Base-by-base conservation (phyloP, 2,113 vertebrate species). In the Callospermophilus lateralis region DNA sequence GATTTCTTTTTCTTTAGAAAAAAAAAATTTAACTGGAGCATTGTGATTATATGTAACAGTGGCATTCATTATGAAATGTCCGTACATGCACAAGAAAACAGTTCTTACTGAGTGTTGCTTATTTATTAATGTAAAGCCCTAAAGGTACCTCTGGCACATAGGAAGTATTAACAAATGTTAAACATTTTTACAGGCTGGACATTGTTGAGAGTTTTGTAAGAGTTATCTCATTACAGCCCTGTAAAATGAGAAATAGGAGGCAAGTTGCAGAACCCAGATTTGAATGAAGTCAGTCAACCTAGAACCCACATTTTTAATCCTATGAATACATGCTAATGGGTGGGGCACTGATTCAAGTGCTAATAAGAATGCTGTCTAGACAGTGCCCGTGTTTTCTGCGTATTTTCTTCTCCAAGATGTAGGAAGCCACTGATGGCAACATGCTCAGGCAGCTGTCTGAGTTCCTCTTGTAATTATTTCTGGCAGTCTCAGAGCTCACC, bases 301-400 rank as follows among this genome's bases (percentile, higher is more conserved):
- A 84, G 39, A 77, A 55, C 42, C 22, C 24, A 37, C 73, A 73
- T 16, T 87, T 92, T 76, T 53, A 74, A 80, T 85, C 58, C 45
- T 72, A 65, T 67, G n/a, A 90, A 30, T 80, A 87, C 63, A 32
- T 81, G 74, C 32, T 95, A 86, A 83, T 30, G 68, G 39, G 61
- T 93, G 72, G 37, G 77, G 78, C 73, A 28, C 53, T 91, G 90
- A 84, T 61, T 92, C 83, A 86, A n/a, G 26, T 68, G 83, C 79
- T 95, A 88, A 81, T 84, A 84, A 85, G 77, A 94, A 93, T 76
- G 34, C 37, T 89, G 86, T 97, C 92, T 97, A 96, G 89, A 97
- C 83, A 86, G 39, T 83, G 58, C 28, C 20, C 4, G 19, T 89
- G 16, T 94, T 93, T 95, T 88, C 81, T 84, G 83, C 85, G 77